These are phyloP conservation scores for Aix galericulata DNA, from an alignment of 2,113 vertebrate species.

Conservation along the genomic window DNA sequence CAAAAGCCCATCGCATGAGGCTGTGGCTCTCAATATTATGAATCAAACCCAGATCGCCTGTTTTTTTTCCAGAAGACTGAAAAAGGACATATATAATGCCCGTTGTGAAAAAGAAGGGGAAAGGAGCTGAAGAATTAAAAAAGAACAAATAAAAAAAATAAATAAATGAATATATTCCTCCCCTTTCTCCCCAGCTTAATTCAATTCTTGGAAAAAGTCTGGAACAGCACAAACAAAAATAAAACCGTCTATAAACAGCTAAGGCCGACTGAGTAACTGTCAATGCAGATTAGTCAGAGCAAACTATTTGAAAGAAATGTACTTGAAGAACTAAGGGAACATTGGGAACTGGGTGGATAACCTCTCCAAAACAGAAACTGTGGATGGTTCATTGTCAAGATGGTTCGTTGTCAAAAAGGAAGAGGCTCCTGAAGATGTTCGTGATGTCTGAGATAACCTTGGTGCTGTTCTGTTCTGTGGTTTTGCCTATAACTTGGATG, in stretches of 20 bases:
- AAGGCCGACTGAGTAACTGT: not conserved
- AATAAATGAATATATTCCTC: not conserved
- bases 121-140: not conserved
- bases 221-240: not conserved
- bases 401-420: not conserved
- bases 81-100: not conserved
- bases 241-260: not conserved
- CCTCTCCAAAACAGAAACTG: not conserved
- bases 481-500: not conserved
- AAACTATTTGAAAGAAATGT: not conserved
- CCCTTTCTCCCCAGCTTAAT: not conserved
- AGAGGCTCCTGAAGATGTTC: not conserved
- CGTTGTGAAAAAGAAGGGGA: not conserved
- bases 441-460: not conserved
- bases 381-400: not conserved
- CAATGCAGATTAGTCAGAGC: not conserved
- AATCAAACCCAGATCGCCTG: not conserved
- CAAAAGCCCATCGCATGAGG: not conserved
- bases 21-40: not conserved
- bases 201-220: not conserved
- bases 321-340: not conserved
- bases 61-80: not conserved
- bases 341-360: not conserved
- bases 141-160: not conserved
- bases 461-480: fast-evolving